These are phyloP conservation scores for Geophilus truncorum DNA, from an alignment of 2,888 invertebrate species.

Conservation along the genomic window DNA sequence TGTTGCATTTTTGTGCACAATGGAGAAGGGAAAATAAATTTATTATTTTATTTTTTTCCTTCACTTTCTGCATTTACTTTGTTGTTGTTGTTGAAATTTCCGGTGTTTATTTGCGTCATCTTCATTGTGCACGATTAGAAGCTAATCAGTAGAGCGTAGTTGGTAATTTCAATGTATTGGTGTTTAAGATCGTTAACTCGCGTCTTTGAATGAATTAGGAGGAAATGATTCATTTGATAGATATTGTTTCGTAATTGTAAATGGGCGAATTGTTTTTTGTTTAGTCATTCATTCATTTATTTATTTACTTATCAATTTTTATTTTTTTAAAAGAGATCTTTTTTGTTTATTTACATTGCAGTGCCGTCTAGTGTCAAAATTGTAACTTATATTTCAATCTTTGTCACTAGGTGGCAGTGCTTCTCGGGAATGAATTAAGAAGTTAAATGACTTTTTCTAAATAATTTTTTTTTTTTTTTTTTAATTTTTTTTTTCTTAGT, in stretches of 20 bases:
- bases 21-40: background rate
- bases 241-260: too few species aligned
- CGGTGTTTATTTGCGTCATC: background rate
- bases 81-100: too few species aligned
- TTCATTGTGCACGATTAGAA: background rate
- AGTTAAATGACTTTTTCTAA: too few species aligned
- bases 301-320: too few species aligned
- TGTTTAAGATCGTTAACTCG: background rate
- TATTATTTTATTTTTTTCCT: background rate
- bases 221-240: background rate
- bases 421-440: too few species aligned
- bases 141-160: background rate
- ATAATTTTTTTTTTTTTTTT: background rate
- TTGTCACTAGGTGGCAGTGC: too few species aligned
- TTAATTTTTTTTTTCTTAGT: constrained; percentile 55
- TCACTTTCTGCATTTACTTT: too few species aligned
- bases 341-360: too few species aligned
- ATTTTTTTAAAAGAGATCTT: too few species aligned
- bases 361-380: too few species aligned
- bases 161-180: background rate
- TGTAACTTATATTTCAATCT: too few species aligned
- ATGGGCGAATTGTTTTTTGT: background rate
- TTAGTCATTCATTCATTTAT: background rate
- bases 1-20: background rate
- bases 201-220: background rate